A percentile compares a stretch with the other conserved stretches of the same genome.
Evolutionary conservation across 2,113 vertebrate species (phyloP).

Genomic region (Perca flavescens): DNA sequence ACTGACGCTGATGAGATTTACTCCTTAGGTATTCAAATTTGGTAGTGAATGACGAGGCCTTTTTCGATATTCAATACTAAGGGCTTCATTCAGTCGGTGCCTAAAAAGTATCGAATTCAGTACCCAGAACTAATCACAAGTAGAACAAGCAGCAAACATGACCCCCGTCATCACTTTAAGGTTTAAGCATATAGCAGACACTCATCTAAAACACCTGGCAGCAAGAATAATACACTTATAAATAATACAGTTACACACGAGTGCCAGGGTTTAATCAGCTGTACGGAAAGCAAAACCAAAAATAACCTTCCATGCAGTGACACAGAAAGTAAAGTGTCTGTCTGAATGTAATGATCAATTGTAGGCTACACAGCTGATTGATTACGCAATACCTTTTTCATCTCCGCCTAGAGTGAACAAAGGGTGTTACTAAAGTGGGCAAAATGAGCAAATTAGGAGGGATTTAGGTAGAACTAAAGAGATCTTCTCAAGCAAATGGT

Average conservation of each 20-base stretch:
- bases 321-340: background rate
- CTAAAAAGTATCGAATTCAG: too few relatives aligned
- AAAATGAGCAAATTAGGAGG: constrained; percentile 60
- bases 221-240: constrained; percentile 13
- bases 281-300: background rate
- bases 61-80: too few relatives aligned
- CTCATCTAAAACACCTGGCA: constrained; percentile 29
- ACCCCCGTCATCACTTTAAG: background rate
- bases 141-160: background rate
- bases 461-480: constrained; percentile 66
- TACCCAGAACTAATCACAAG: background rate
- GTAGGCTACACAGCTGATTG: constrained; percentile 47
- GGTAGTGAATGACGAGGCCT: too few relatives aligned
- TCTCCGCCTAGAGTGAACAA: constrained; percentile 46
- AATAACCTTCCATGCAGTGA: background rate
- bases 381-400: constrained; percentile 46
- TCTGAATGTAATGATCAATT: constrained; percentile 16
- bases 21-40: too few relatives aligned
- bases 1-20: too few relatives aligned
- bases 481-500: constrained; percentile 64
- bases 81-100: too few relatives aligned
- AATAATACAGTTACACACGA: background rate
- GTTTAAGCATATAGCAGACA: background rate
- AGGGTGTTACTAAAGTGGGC: constrained; percentile 25
- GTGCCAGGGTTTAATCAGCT: constrained; percentile 1